Evolutionary conservation across 1,140 invertebrate species (phyloP).

Genomic region (Palaemon carinicauda): DNA sequence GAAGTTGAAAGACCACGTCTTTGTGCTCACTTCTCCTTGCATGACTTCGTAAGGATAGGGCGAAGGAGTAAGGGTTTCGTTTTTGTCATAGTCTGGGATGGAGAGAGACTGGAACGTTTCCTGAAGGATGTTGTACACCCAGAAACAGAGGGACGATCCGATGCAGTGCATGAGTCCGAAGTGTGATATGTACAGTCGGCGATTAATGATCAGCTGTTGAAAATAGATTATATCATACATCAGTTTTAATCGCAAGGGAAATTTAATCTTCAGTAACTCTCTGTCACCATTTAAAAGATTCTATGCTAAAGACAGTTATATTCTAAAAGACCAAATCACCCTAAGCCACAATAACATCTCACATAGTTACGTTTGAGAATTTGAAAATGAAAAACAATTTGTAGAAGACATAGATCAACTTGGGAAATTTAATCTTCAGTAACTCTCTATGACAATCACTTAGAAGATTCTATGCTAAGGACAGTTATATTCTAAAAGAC

Average conservation of each 20-base stretch:
- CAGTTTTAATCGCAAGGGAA: too few relatives aligned
- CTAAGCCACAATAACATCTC: too few relatives aligned
- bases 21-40: conserved; percentile 3
- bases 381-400: conserved; percentile 80
- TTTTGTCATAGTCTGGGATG: conserved; percentile 16
- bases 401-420: conserved; percentile 75
- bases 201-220: conserved; percentile 71
- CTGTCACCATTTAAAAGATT: neutral
- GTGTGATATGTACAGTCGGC: conserved; percentile 69
- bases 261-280: conserved; percentile 2
- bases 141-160: conserved; percentile 76
- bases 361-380: conserved; percentile 75
- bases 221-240: too few relatives aligned
- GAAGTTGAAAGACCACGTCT: conserved; percentile 54
- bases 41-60: neutral
- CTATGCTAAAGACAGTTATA: too few relatives aligned
- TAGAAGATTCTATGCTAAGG: too few relatives aligned
- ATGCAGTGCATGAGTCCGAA: conserved; percentile 80
- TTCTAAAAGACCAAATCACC: too few relatives aligned
- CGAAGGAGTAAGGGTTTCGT: neutral
- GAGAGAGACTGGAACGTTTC: conserved; percentile 70
- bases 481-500: too few relatives aligned
- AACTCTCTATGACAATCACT: too few relatives aligned
- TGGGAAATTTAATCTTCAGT: conserved; percentile 52
- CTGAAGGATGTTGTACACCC: conserved; percentile 76